Percentiles rank a stretch among this genome's conserved stretches.
These are phyloP conservation scores for Antedon mediterranea DNA, from an alignment of 53 echinoderm and acorn worm species.

Conservation along the genomic window DNA sequence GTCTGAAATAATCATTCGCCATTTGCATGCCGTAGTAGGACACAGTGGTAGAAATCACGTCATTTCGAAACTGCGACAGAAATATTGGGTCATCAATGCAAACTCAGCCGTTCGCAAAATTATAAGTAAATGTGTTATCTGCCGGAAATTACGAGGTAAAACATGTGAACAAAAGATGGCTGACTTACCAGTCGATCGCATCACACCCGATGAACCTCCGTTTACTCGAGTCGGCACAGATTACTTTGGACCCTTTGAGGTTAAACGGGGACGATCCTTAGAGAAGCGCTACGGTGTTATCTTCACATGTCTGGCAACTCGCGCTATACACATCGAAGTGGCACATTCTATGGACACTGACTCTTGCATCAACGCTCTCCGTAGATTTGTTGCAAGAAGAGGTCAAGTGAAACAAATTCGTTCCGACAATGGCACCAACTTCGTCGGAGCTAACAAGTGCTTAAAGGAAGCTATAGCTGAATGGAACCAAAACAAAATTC, in stretches of 20 bases:
- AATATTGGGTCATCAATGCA: too few relatives aligned
- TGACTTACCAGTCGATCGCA: constrained; percentile 12
- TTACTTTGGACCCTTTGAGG: constrained; percentile 34
- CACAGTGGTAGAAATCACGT: too few relatives aligned
- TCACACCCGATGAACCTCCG: constrained; percentile 29
- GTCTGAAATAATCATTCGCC: too few relatives aligned
- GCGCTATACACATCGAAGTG: constrained; percentile 30
- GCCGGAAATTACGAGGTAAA: constrained; percentile 12
- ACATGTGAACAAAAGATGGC: constrained; percentile 37
- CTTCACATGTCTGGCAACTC: constrained; percentile 27
- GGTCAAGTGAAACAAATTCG: constrained; percentile 28
- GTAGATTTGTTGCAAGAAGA: constrained; percentile 26
- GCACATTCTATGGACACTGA: constrained; percentile 27
- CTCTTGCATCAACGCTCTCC: constrained; percentile 26
- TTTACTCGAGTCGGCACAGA: constrained; percentile 38
- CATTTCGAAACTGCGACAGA: too few relatives aligned
- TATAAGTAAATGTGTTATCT: constrained; percentile 2
- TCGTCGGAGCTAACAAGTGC: too few relatives aligned
- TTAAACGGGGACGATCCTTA: constrained; percentile 26
- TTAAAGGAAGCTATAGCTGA: too few relatives aligned
- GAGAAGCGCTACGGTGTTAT: constrained; percentile 37
- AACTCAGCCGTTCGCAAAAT: too few relatives aligned
- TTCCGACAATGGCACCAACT: constrained; percentile 5
- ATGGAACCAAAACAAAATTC: too few relatives aligned
- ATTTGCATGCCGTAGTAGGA: too few relatives aligned